A percentile compares a stretch with the other conserved stretches of the same genome.
Evolutionary conservation across 2,888 invertebrate species (phyloP).

Genomic region (Linnaemya tessellans): DNA sequence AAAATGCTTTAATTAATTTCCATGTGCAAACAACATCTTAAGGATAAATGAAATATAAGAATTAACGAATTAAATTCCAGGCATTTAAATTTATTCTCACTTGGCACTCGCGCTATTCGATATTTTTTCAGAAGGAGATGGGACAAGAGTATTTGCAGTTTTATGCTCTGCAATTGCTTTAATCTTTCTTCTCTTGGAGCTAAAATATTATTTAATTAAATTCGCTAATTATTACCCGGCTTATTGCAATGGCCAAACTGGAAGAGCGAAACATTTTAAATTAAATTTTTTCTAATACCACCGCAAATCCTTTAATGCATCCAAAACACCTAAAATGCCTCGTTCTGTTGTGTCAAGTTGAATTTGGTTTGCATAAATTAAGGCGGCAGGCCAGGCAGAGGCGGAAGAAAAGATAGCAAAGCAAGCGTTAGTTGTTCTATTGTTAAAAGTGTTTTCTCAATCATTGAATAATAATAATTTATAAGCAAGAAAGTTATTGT

Average conservation of each 20-base stretch:
- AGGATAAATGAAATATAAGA: not conserved
- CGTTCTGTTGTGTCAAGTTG: not conserved
- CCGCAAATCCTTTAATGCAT: conserved; percentile 46
- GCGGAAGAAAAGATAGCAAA: not conserved
- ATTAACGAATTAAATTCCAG: not conserved
- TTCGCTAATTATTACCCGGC: not conserved
- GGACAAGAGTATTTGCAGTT: not conserved
- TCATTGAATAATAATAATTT: too few relatives aligned
- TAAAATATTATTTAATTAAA: not conserved
- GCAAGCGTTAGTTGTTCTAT: not conserved
- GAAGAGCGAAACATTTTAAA: conserved; percentile 5
- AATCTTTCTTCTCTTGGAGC: not conserved
- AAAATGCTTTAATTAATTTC: conserved; percentile 67
- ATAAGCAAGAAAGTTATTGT: too few relatives aligned
- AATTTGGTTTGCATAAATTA: conserved; percentile 46
- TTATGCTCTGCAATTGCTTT: not conserved
- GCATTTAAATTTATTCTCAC: not conserved
- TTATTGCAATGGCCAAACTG: conserved; percentile 30
- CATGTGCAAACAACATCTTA: conserved; percentile 18
- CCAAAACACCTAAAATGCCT: conserved; percentile 21
- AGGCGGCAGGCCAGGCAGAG: not conserved
- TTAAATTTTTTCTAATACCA: conserved; percentile 45
- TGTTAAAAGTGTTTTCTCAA: not conserved
- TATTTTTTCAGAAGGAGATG: too few relatives aligned
- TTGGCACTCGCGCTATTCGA: too few relatives aligned